A percentile compares a stretch with the other conserved stretches of the same genome.
phyloP scores from a whole-genome alignment of 2,113 vertebrate species.

The Manacus vitellinus region DNA sequence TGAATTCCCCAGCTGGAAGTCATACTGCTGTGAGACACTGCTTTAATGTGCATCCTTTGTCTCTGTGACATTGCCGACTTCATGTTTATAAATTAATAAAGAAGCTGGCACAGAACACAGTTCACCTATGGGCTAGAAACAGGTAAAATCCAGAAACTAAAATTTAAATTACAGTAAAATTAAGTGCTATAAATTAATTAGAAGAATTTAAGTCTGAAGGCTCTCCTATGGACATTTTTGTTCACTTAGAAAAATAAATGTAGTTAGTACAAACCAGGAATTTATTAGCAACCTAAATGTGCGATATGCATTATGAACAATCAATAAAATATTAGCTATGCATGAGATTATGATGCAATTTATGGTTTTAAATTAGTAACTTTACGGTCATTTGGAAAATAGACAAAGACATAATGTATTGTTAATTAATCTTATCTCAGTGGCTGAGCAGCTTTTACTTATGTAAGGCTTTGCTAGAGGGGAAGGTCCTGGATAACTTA shows the following conservation, averaged over 20 bases:
- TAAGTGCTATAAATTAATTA: neutral
- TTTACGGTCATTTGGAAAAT: neutral
- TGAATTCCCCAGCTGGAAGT: neutral
- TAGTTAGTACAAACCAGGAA: neutral
- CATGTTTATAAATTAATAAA: constrained; percentile 2
- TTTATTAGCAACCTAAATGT: neutral
- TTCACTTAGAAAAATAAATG: neutral
- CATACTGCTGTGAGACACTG: neutral
- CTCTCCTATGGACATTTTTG: neutral
- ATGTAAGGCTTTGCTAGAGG: neutral
- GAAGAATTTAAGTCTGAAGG: neutral
- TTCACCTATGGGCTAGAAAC: neutral
- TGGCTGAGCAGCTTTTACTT: neutral
- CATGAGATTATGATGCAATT: neutral
- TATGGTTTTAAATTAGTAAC: neutral
- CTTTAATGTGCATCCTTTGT: neutral
- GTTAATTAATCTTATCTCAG: neutral
- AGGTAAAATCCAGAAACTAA: neutral
- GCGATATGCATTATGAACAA: neutral
- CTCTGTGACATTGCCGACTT: neutral
- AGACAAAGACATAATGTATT: neutral
- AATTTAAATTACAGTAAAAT: neutral
- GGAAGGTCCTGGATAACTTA: neutral
- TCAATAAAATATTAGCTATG: neutral
- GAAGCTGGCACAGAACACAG: neutral